Evolutionary conservation across 2,888 invertebrate genomes (phyloP).

Genomic region (Agrenia bidenticulata): DNA sequence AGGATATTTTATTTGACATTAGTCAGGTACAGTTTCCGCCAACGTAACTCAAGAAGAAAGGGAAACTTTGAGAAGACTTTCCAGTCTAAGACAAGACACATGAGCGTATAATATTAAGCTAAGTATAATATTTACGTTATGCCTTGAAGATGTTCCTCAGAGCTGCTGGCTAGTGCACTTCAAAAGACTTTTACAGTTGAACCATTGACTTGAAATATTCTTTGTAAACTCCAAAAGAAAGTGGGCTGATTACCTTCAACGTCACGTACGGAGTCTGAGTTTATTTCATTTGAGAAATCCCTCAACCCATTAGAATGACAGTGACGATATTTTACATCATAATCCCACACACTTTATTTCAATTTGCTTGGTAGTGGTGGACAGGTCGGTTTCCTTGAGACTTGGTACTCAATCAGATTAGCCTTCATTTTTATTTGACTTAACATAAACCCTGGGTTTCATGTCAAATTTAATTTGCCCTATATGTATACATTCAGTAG

Average conservation of each 20-base stretch:
- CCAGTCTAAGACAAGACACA: neutral
- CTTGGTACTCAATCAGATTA: too few species aligned
- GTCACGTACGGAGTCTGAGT: conserved; percentile 2
- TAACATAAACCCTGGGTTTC: neutral
- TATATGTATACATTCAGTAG: neutral
- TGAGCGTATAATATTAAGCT: neutral
- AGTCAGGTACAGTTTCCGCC: conserved; percentile 2
- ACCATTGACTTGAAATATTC: conserved; percentile 12
- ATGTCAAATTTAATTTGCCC: neutral
- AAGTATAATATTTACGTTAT: conserved; percentile 18
- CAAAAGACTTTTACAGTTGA: conserved; percentile 2
- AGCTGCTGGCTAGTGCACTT: neutral
- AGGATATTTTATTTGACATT: conserved; percentile 13
- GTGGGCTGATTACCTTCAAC: conserved; percentile 7
- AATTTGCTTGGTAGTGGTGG: neutral
- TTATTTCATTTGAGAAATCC: neutral
- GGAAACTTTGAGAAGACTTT: neutral
- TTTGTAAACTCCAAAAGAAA: conserved; percentile 7
- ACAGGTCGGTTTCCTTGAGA: neutral
- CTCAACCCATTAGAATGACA: neutral
- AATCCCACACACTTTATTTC: conserved; percentile 4
- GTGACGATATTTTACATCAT: conserved; percentile 5
- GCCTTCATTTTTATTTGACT: too few species aligned
- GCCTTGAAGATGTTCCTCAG: conserved; percentile 2
- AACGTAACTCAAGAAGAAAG: neutral